Evolutionary conservation across 2,797 vertebrate genomes (phyloP).

Genomic region (Fistularia commersonii): DNA sequence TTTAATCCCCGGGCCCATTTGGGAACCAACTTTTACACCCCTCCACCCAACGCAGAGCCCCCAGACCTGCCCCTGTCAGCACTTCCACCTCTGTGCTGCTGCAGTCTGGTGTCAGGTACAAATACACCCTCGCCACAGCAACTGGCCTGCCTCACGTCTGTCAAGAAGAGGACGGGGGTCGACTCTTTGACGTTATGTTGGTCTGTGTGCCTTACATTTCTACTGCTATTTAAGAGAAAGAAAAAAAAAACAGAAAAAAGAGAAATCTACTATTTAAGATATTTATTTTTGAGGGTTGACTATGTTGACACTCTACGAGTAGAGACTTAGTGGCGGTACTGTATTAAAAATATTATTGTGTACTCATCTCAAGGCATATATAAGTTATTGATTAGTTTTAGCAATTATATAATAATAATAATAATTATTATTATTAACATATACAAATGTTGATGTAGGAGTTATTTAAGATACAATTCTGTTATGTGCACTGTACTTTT

Average conservation of each 20-base stretch:
- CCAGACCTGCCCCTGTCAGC: slow-evolving; percentile 82
- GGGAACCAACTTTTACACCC: slow-evolving; percentile 75
- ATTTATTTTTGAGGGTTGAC: slow-evolving; percentile 99
- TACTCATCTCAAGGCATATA: slow-evolving; percentile 99
- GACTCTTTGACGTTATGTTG: slow-evolving; percentile 74
- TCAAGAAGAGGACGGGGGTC: slow-evolving; percentile 64
- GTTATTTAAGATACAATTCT: slow-evolving; percentile 87
- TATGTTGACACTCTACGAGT: slow-evolving; percentile 90
- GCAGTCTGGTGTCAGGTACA: slow-evolving; percentile 58
- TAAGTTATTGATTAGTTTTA: slow-evolving; percentile 99
- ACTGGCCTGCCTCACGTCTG: slow-evolving; percentile 59
- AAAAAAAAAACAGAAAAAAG: slow-evolving; percentile 34
- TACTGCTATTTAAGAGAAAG: slow-evolving; percentile 88
- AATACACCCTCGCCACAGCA: slow-evolving; percentile 35
- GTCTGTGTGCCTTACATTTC: slow-evolving; percentile 94
- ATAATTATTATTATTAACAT: slow-evolving; percentile 89
- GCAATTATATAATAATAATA: slow-evolving; percentile 79
- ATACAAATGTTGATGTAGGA: slow-evolving; percentile 92
- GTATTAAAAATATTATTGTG: slow-evolving; percentile 89
- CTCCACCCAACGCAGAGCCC: slow-evolving; percentile 28
- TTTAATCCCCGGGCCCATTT: slow-evolving; percentile 87
- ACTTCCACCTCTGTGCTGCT: slow-evolving; percentile 85
- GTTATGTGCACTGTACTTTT: slow-evolving; percentile 87
- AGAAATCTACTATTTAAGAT: slow-evolving; percentile 79
- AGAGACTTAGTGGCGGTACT: slow-evolving; percentile 94